Conservation (phyloP, 2,797 vertebrate species). For the Dromococcyx pavoninus region DNA sequence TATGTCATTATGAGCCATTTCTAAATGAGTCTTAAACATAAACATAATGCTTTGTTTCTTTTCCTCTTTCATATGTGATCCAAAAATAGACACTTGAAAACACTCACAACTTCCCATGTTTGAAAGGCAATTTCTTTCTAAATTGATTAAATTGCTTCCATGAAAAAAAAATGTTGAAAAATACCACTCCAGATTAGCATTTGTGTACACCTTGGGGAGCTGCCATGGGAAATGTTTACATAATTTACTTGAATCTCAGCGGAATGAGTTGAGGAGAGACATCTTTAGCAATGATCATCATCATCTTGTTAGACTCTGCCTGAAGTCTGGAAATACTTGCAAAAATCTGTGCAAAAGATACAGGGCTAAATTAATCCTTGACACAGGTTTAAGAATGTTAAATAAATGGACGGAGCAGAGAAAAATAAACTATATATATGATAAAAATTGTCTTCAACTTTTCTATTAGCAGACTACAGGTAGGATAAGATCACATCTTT, state of each 20-base stretch:
- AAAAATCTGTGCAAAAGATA: not conserved
- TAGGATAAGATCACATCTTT: not conserved
- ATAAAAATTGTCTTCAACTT: not conserved
- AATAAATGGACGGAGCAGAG: not conserved
- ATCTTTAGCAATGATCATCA: conserved; percentile 22
- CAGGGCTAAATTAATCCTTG: not conserved
- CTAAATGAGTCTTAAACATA: conserved; percentile 6
- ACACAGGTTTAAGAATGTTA: not conserved
- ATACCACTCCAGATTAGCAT: not conserved
- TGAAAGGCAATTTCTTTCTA: conserved; percentile 20
- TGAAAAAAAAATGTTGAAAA: not conserved
- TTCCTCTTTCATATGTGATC: conserved; percentile 8
- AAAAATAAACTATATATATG: not conserved
- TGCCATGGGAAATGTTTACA: conserved; percentile 7
- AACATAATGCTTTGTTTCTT: conserved; percentile 27
- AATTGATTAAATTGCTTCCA: conserved; percentile 22
- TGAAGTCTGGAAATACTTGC: conserved; percentile 21
- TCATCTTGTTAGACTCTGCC: not conserved
- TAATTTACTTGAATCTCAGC: not conserved
- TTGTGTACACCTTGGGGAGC: conserved; percentile 14
- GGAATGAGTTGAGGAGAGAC: conserved; percentile 20
- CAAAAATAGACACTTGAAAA: conserved; percentile 47
- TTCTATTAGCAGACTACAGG: not conserved
- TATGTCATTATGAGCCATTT: not conserved
- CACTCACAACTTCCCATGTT: not conserved